Conservation (phyloP, 2,113 vertebrate genomes). For the Progne subis region DNA sequence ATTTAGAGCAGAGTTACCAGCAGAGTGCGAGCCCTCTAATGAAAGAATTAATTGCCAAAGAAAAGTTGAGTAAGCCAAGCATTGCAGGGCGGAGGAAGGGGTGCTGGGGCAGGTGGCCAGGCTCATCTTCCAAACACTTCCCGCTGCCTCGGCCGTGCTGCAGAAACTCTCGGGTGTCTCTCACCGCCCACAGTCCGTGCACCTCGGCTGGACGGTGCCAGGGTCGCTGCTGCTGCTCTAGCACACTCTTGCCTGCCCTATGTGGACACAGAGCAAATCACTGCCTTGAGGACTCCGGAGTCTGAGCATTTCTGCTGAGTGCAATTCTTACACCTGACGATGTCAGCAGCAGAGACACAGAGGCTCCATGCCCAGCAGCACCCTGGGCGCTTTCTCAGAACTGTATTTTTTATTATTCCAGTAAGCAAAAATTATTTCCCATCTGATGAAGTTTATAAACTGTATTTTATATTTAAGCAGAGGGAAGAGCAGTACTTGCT, state of each 20-base stretch:
- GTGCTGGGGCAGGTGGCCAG: neutral
- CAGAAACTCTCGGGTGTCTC: neutral
- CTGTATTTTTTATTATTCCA: neutral
- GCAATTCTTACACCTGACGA: neutral
- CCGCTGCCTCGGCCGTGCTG: neutral
- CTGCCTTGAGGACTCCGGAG: neutral
- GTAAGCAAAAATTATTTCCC: neutral
- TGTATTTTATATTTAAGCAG: neutral
- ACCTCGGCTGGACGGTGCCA: neutral
- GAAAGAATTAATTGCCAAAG: neutral
- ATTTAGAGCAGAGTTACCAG: slow-evolving; percentile 19
- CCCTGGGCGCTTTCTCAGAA: neutral
- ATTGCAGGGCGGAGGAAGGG: neutral
- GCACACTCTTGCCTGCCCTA: slow-evolving; percentile 41
- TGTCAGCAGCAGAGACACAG: neutral
- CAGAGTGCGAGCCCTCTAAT: neutral
- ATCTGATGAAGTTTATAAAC: neutral
- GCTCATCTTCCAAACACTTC: neutral
- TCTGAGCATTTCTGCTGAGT: neutral
- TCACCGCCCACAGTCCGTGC: rapidly evolving
- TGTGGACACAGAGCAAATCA: neutral
- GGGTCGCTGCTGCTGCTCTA: neutral
- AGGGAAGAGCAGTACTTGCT: neutral
- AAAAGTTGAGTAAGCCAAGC: neutral
- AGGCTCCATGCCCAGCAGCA: neutral